phyloP scores from a whole-genome alignment of 2,113 vertebrate genomes.

The Cygnus atratus region DNA sequence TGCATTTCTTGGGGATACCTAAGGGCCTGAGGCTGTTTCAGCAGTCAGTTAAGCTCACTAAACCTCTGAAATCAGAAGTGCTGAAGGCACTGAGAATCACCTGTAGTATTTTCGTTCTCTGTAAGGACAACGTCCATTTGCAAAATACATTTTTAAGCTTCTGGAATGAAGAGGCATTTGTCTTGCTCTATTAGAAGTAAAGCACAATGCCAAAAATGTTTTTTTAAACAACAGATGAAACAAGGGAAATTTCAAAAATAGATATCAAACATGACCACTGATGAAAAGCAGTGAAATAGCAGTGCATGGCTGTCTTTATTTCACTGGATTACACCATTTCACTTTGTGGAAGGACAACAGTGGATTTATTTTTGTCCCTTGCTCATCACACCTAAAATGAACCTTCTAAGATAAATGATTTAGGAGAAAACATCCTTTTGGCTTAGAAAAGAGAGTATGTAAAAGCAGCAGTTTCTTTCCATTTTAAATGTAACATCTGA shows the following conservation, averaged over 20 bases:
- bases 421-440: neutral
- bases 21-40: neutral
- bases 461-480: neutral
- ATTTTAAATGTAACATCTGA: neutral
- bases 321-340: conserved; percentile 32
- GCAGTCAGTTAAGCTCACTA: neutral
- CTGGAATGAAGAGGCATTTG: neutral
- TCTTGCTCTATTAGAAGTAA: neutral
- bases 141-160: neutral
- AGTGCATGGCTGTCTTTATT: neutral
- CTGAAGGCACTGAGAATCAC: neutral
- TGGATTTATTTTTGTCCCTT: conserved; percentile 4
- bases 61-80: neutral
- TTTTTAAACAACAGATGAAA: neutral
- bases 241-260: neutral
- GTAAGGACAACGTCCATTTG: neutral
- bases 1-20: neutral
- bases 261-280: neutral
- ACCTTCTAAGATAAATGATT: neutral
- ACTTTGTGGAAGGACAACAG: neutral
- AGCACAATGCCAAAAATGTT: fast-evolving
- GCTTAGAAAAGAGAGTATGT: neutral
- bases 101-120: neutral
- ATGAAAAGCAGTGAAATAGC: conserved; percentile 17
- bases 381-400: conserved; percentile 1